phyloP scores from a whole-genome alignment of 2,113 vertebrate genomes.

The Phalacrocorax pelagicus region DNA sequence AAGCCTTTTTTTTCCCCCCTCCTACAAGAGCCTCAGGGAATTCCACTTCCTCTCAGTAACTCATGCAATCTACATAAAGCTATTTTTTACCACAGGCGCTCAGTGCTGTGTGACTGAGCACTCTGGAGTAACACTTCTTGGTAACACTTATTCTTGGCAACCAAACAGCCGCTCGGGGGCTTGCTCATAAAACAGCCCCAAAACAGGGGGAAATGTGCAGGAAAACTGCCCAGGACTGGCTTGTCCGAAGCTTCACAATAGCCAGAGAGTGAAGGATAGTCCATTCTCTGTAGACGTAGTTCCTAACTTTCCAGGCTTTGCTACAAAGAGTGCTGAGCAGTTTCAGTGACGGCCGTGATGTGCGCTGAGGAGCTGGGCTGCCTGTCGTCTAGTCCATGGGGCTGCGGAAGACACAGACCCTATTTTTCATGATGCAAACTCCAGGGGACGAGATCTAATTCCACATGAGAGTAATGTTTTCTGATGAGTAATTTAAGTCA shows the following conservation, averaged over 20 bases:
- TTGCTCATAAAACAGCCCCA: background rate
- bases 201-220: background rate
- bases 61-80: constrained; percentile 27
- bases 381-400: background rate
- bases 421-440: background rate
- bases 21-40: constrained; percentile 27
- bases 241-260: background rate
- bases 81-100: constrained; percentile 21
- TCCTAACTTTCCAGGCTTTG: background rate
- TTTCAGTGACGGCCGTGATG: accelerated
- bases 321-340: background rate
- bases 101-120: background rate
- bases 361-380: background rate
- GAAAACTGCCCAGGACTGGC: background rate
- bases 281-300: accelerated
- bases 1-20: background rate
- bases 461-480: background rate
- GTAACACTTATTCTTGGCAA: background rate
- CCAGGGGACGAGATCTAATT: background rate
- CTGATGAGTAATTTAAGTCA: background rate
- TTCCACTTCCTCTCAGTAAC: constrained; percentile 26
- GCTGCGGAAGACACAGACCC: background rate
- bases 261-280: background rate
- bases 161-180: accelerated
- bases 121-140: constrained; percentile 1